These are phyloP conservation scores for Drosophila ogumai DNA, from an alignment of 1,140 invertebrate genomes.

Conservation along the genomic window DNA sequence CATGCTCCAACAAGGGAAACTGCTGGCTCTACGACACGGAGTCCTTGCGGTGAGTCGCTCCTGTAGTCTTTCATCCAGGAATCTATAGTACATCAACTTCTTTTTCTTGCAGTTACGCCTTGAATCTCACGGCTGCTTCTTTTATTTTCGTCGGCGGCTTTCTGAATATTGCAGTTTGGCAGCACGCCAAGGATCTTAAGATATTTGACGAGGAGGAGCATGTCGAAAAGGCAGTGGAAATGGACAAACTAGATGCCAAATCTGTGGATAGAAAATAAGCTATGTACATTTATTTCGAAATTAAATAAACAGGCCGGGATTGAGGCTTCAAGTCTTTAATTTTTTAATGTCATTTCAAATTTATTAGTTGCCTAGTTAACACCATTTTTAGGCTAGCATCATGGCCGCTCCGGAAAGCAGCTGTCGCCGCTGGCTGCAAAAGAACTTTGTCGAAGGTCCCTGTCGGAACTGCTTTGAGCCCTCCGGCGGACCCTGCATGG, in stretches of 20 bases:
- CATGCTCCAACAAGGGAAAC: constrained; percentile 89
- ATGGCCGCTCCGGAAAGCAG: constrained; percentile 48
- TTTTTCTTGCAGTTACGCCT: constrained; percentile 84
- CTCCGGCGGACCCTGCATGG: constrained; percentile 29
- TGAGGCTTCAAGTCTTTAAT: background rate
- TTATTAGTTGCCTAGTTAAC: background rate
- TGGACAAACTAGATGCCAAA: constrained; percentile 24
- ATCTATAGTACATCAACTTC: too few relatives aligned
- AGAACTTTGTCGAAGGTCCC: background rate
- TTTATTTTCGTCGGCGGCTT: constrained; percentile 88
- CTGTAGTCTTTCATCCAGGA: background rate
- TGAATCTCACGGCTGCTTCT: constrained; percentile 88
- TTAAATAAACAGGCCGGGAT: constrained; percentile 6
- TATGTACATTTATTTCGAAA: background rate
- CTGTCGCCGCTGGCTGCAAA: constrained; percentile 31
- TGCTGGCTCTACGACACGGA: constrained; percentile 90
- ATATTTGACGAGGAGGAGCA: constrained; percentile 88
- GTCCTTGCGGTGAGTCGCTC: constrained; percentile 44
- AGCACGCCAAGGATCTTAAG: constrained; percentile 88
- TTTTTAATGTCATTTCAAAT: background rate
- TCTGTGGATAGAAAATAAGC: background rate
- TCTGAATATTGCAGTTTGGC: constrained; percentile 89
- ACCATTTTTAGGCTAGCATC: background rate
- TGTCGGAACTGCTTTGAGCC: constrained; percentile 46
- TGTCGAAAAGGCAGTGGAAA: constrained; percentile 43